Conservation (phyloP, 2,113 vertebrate species). For the Mormyrus iriodes region DNA sequence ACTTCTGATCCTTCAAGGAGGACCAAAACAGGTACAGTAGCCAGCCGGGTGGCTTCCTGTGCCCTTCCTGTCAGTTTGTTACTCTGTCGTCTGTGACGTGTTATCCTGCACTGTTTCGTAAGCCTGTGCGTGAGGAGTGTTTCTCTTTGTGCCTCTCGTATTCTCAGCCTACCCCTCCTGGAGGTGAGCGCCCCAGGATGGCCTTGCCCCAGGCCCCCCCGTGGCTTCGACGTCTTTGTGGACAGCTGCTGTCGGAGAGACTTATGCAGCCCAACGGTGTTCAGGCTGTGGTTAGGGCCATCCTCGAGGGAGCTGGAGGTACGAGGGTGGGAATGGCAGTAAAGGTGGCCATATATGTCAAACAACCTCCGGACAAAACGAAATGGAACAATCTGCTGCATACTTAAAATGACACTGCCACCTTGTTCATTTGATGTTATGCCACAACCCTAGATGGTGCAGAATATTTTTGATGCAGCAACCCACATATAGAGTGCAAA, state of each 20-base stretch:
- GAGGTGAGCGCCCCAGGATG: constrained; percentile 20
- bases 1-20: constrained; percentile 83
- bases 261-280: constrained; percentile 76
- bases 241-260: constrained; percentile 81
- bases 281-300: constrained; percentile 77
- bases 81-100: background rate
- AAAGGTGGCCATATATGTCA: background rate
- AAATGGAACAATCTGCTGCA: background rate
- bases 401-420: background rate
- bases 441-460: background rate
- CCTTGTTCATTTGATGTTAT: background rate
- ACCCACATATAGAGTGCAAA: background rate
- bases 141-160: constrained; percentile 14
- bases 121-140: background rate
- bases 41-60: background rate
- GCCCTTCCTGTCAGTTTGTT: background rate
- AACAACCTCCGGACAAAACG: background rate
- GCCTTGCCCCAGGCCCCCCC: constrained; percentile 50
- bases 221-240: constrained; percentile 83
- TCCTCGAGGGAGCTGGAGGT: constrained; percentile 80
- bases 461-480: background rate
- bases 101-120: background rate
- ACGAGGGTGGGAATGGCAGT: constrained; percentile 28
- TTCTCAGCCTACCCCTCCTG: constrained; percentile 25
- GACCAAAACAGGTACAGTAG: constrained; percentile 69